Percentiles rank a stretch among this genome's conserved stretches.
phyloP scores from a whole-genome alignment of 2,888 invertebrate species.

The Alloscopus bannaensis region DNA sequence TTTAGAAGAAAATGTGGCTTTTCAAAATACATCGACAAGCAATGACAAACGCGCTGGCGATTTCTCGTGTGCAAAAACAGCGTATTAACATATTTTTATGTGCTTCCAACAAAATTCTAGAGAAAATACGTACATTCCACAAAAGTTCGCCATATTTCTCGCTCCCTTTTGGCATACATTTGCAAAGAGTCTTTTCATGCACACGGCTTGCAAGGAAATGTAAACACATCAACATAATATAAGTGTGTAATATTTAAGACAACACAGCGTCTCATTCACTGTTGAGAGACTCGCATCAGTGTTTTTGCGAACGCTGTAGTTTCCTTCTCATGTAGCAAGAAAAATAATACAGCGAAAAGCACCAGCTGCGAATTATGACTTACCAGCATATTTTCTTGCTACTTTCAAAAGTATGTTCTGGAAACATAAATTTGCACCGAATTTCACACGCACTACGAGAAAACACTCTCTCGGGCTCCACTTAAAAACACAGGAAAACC shows the following conservation, averaged over 20 bases:
- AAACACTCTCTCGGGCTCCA: no score
- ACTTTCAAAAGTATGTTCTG: constrained; percentile 34
- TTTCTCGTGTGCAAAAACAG: no score
- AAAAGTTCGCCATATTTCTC: neutral
- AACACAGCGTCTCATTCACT: no score
- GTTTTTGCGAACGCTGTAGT: no score
- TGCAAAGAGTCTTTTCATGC: neutral
- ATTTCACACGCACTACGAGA: no score
- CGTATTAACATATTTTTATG: constrained; percentile 15
- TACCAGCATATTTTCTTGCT: constrained; percentile 22
- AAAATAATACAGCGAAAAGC: neutral
- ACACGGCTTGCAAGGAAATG: neutral
- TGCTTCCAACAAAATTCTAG: neutral
- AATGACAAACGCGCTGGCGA: no score
- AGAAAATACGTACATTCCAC: constrained; percentile 3
- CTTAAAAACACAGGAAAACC: no score
- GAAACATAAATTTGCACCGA: constrained; percentile 27
- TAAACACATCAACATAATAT: neutral
- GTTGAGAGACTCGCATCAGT: no score
- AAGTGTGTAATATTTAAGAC: neutral
- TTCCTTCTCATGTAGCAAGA: constrained; percentile 9
- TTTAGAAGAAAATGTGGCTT: no score
- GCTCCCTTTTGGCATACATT: neutral
- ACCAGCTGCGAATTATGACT: constrained; percentile 55
- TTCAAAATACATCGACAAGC: no score